Base-by-base conservation (phyloP, 1,140 invertebrate species). In the Sweltsa coloradensis region DNA sequence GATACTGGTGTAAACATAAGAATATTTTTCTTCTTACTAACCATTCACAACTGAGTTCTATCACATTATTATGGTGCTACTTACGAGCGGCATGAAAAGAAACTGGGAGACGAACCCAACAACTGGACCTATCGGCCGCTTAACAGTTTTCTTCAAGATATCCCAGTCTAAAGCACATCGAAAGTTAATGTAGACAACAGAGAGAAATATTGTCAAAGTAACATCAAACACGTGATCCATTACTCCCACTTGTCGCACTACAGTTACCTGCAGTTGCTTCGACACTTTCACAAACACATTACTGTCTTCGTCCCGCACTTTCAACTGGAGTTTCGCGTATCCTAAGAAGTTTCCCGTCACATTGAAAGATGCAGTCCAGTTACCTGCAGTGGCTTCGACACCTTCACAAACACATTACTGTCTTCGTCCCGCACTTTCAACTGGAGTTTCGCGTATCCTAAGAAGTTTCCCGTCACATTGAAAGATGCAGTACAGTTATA, bases 121-220 rank as follows among this genome's bases (percentile, higher is more conserved):
- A 1, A 67, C 63, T 0, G 90, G 89, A 25, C 85, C 87, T n/a
- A 90, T 70, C 0, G 92, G 92, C 51, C 71, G 75, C 49, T 68
- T 76, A 1, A 94, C 49, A 11, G 83, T 79, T 2, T 73, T 66
- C 51, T 74, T 76, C 4, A 94, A 73, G 5, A 83, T 74, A 1
- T 68, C 58, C 70, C 87, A 76, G 60, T 92, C 81, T 58, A 95
- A 72, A 0, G 90, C 88, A 63, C 89, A 93, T 1, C 92, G 91
- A 70, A 95, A 94, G 65, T 95, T 93, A 36, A 95, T 83, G 60
- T 90, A 95, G 50, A 92, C 78, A 37, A 93, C 67, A 1, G 81
- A 79, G 41, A 94, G 86, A 36, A 96, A 72, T 40, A 77, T 62
- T 6, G 81, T 80, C 3, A 94, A 79, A 46, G 83, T 85, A 31